Percentiles rank a stretch among this genome's conserved stretches.
phyloP scores from a whole-genome alignment of 1,140 invertebrate genomes.

The Pseudomyrmex sp. region DNA sequence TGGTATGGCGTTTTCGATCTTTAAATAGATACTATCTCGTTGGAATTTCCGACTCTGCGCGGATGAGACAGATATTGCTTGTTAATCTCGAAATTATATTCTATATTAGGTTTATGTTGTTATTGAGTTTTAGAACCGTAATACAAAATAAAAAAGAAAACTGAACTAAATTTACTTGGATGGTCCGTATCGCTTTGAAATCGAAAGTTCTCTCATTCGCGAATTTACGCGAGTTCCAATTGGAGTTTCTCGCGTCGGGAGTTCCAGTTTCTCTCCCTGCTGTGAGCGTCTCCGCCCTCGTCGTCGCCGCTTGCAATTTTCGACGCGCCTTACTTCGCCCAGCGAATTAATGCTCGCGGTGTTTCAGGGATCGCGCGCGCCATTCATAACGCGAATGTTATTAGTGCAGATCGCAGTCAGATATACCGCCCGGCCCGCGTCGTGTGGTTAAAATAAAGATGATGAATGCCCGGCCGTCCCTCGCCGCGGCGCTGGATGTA shows the following conservation, averaged over 20 bases:
- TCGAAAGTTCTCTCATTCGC: slow-evolving; percentile 24
- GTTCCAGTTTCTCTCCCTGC: slow-evolving; percentile 14
- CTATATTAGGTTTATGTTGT: no score
- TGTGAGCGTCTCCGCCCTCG: slow-evolving; percentile 24
- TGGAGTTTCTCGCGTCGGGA: slow-evolving; percentile 40
- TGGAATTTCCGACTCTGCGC: no score
- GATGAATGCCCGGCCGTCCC: slow-evolving; percentile 78
- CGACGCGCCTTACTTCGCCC: slow-evolving; percentile 69
- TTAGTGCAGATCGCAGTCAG: slow-evolving; percentile 80
- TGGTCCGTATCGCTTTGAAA: background rate
- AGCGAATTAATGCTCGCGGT: slow-evolving; percentile 73
- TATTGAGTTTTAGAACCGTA: no score
- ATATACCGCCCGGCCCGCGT: slow-evolving; percentile 75
- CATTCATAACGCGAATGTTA: slow-evolving; percentile 81
- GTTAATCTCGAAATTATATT: no score
- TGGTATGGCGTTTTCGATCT: background rate
- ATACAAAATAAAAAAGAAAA: no score
- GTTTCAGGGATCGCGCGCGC: slow-evolving; percentile 74
- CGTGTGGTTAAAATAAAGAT: slow-evolving; percentile 82
- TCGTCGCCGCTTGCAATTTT: slow-evolving; percentile 62
- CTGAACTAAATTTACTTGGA: background rate
- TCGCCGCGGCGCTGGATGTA: slow-evolving; percentile 75
- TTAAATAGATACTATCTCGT: background rate
- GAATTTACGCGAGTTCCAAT: slow-evolving; percentile 47
- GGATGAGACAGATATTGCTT: no score